Conservation (phyloP, 2,113 vertebrate genomes). For the Tinamus guttatus region DNA sequence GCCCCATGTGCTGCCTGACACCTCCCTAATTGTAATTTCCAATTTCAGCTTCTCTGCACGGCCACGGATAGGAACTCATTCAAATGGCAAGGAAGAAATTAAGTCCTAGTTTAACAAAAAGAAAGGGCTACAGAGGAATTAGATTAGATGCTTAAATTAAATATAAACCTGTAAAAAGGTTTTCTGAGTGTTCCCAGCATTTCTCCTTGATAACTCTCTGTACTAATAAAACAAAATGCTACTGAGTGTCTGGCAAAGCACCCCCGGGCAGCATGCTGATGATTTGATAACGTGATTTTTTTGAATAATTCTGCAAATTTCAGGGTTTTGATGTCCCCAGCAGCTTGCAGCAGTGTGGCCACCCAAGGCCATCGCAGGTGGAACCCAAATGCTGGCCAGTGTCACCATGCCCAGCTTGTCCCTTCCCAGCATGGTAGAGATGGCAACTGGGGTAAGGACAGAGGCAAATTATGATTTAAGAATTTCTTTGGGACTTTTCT, state of each 20-base stretch:
- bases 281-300: not conserved
- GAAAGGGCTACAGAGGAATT: conserved; percentile 11
- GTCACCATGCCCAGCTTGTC: not conserved
- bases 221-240: not conserved
- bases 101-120: conserved; percentile 28
- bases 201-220: not conserved
- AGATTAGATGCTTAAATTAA: conserved; percentile 50
- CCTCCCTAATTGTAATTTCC: not conserved
- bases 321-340: not conserved
- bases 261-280: rapidly evolving
- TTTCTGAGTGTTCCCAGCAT: not conserved
- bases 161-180: not conserved
- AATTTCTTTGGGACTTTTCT: conserved; percentile 41
- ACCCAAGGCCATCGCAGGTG: not conserved
- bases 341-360: rapidly evolving
- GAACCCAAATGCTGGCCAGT: no score
- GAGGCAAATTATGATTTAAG: conserved; percentile 56
- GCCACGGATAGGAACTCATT: not conserved
- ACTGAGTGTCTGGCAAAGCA: not conserved
- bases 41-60: conserved; percentile 1
- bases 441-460: not conserved
- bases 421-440: not conserved
- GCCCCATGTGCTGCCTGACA: not conserved
- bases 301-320: not conserved
- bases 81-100: conserved; percentile 3